Percentiles rank a stretch among this genome's conserved stretches.
phyloP scores from a whole-genome alignment of 2,888 invertebrate species.

The Pheosia gnoma region DNA sequence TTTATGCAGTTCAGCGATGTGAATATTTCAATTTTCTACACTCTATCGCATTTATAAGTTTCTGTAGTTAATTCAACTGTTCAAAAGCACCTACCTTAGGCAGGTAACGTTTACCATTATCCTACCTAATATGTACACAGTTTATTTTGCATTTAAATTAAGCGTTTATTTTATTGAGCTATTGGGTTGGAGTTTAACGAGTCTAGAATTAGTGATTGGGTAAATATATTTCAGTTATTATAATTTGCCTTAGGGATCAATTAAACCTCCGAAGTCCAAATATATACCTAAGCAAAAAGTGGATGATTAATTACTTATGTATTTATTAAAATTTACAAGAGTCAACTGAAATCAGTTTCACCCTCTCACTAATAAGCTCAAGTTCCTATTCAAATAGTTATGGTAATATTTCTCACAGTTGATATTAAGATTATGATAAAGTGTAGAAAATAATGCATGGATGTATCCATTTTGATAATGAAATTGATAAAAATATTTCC shows the following conservation, averaged over 20 bases:
- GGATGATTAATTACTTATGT: too few species aligned
- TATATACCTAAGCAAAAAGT: too few species aligned
- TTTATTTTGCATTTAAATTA: constrained; percentile 54
- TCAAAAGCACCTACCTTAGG: constrained; percentile 20
- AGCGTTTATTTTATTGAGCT: constrained; percentile 46
- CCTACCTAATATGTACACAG: constrained; percentile 21
- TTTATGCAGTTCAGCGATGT: constrained; percentile 54
- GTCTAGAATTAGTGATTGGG: constrained; percentile 51
- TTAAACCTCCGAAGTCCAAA: not conserved
- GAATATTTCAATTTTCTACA: constrained; percentile 78
- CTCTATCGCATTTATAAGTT: constrained; percentile 69
- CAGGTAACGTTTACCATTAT: constrained; percentile 34
- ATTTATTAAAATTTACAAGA: too few species aligned
- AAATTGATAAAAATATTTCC: constrained; percentile 80
- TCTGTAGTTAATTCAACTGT: constrained; percentile 22
- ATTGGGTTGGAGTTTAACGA: constrained; percentile 37
- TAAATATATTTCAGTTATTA: constrained; percentile 37
- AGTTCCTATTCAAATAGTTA: constrained; percentile 75
- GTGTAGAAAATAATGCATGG: constrained; percentile 82
- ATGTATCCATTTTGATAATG: constrained; percentile 81
- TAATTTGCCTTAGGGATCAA: not conserved
- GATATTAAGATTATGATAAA: constrained; percentile 65
- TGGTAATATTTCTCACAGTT: constrained; percentile 63
- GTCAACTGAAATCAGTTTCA: constrained; percentile 25
- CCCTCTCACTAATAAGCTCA: constrained; percentile 61